Evolutionary conservation across 2,888 invertebrate species (phyloP), one percentile per base, ranked within the genome.

Genomic region (Acanthosepion pharaonis): DNA sequence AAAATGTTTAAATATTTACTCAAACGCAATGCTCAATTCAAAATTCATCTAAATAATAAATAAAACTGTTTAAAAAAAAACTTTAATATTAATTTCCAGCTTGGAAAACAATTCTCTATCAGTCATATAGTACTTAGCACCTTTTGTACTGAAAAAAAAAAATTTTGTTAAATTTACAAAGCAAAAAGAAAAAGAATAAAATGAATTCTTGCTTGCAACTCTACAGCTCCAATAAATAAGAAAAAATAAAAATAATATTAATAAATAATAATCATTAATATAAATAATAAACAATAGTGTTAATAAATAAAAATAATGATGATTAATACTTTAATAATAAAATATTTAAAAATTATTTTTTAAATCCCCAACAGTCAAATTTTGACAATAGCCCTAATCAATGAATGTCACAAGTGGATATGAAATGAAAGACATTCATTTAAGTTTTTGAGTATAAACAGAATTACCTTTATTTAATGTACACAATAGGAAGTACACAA

Each of bases 311-410:
- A 78, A 78, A 78, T 78, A 33, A 78, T 78, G n/a, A 78, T 78
- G n/a, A 33, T 78, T 78, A 78, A 78, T 78, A 78, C 28, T 78
- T 78, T 78, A 78, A 78, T 78, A 78, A 78, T 78, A 33, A n/a
- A 78, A 78, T 42, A 78, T n/a, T 78, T 78, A n/a, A 33, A 78
- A 78, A 33, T 78, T 78, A 33, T 23, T 78, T 78, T 33, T 78
- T 78, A 11, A 78, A 78, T 78, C 78, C 78, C 78, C 78, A 78
- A 78, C n/a, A 78, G 78, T 78, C 78, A 78, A 78, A 78, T 78
- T 78, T 78, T 78, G n/a, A 78, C 78, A 78, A 78, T 78, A n/a
- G 78, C 78, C n/a, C 78, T 78, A 78, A 78, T 78, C 78, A 78
- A 78, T 78, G 78, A 78, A 78, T 33, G 78, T 78, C 78, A 78